Percentiles rank a stretch among this genome's conserved stretches.
Evolutionary conservation across 2,113 vertebrate genomes (phyloP).

Genomic region (Oryzias javanicus): DNA sequence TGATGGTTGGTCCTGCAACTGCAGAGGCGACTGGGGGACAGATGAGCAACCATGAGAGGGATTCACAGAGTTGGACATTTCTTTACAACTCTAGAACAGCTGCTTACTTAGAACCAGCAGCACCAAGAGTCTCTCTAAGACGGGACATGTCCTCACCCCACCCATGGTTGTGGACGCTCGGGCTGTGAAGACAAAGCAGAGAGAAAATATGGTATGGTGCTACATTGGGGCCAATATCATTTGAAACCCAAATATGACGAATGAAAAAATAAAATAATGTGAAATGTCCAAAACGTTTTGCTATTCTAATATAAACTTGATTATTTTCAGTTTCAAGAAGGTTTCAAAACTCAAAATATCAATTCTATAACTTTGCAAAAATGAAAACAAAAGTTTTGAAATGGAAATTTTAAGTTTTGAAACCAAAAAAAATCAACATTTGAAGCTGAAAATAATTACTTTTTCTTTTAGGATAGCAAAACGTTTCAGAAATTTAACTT

Average conservation of each 20-base stretch:
- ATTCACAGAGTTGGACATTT: background rate
- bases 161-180: constrained; percentile 78
- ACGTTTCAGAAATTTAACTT: no score
- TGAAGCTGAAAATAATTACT: no score
- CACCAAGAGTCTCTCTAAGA: constrained; percentile 77
- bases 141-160: constrained; percentile 63
- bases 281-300: no score
- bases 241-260: no score
- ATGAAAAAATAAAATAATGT: no score
- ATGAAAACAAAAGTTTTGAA: no score
- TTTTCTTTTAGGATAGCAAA: no score
- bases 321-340: background rate
- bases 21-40: constrained; percentile 61
- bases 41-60: constrained; percentile 15
- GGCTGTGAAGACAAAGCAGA: constrained; percentile 54
- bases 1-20: constrained; percentile 77
- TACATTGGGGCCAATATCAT: no score
- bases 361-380: no score
- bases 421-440: no score
- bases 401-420: no score
- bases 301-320: no score
- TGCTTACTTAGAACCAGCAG: constrained; percentile 62
- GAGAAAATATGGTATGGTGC: background rate
- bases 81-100: background rate
- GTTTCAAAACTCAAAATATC: background rate